Base-by-base conservation (phyloP, 2,888 invertebrate genomes). In the Trissonchulus sp. region DNA sequence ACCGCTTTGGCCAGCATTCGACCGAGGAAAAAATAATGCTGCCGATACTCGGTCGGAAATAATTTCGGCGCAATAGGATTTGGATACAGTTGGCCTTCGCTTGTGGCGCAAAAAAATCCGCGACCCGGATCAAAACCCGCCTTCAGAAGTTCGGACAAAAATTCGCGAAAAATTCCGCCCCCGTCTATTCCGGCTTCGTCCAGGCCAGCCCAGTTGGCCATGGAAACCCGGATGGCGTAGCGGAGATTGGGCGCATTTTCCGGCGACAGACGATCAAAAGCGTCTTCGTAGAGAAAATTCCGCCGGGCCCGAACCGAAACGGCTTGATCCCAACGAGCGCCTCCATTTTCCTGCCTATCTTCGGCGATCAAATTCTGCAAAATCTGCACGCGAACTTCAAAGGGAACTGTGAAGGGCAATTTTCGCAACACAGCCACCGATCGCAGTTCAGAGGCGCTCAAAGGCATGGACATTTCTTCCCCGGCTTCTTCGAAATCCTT, bases 111-210 rank as follows among this genome's bases (percentile, higher is more conserved):
- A 84, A 98, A 91, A 63, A 81, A 77, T 0, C 98, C 98, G 74
- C 97, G 88, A 85, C 96, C 96, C 0, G 98, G 96, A 87, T 98
- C 96, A 84, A 97, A 97, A 0, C 93, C 93, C 0, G 95, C 93
- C 88, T 93, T 94, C 36, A 98, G 88, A 15, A 98, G 88, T 85
- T 97, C 96, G 0, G 92, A 92, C 1, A 98, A 88, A 84, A 98
- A 98, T 85, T 99, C 99, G 69, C 82, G 75, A 84, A 96, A 95
- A 23, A 99, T 89, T 0, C 98, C 98, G 1, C 98, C 98, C 1
- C 98, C 98, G 84, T 99, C 99, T 1, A 98, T 93, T 0, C 98
- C 99, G 0, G 94, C 94, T 85, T 99, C 98, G 81, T 94, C 93
- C 23, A 94, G 87, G 0, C 97, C 98, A 0, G 92, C 91, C 76